A percentile compares a stretch with the other conserved stretches of the same genome.
Evolutionary conservation across 2,888 invertebrate species (phyloP).

Genomic region (Teleiodes luculella): DNA sequence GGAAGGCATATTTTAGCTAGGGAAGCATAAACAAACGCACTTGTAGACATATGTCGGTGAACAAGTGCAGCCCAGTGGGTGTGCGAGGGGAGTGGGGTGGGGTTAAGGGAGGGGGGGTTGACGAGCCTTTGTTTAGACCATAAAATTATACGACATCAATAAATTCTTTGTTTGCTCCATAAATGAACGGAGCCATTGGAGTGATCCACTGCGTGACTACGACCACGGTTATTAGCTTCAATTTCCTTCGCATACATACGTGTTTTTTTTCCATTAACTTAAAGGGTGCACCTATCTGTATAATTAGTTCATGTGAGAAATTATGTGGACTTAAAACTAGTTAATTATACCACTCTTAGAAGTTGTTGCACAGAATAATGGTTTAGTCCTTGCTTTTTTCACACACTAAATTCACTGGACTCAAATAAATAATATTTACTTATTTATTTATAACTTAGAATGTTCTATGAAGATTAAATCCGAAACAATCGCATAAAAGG

Average conservation of each 20-base stretch:
- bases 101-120: slow-evolving; percentile 34
- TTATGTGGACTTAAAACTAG: background rate
- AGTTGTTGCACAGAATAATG: background rate
- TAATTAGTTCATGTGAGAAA: background rate
- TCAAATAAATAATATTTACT: no score
- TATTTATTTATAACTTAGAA: no score
- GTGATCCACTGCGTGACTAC: slow-evolving; percentile 49
- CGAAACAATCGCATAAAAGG: no score
- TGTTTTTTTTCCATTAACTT: background rate
- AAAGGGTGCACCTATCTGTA: slow-evolving; percentile 3
- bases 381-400: no score
- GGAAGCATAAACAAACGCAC: slow-evolving; percentile 66
- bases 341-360: background rate
- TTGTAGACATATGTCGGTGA: slow-evolving; percentile 62
- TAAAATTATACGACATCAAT: slow-evolving; percentile 77
- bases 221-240: slow-evolving; percentile 25
- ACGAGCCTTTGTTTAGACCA: slow-evolving; percentile 75
- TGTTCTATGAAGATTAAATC: no score
- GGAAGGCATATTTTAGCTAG: slow-evolving; percentile 56
- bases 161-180: slow-evolving; percentile 74
- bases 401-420: no score
- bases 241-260: slow-evolving; percentile 8
- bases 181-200: slow-evolving; percentile 60
- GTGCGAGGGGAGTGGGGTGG: slow-evolving; percentile 29
- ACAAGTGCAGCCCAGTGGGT: slow-evolving; percentile 68